Percentiles rank a stretch among this genome's conserved stretches.
These are phyloP conservation scores for Drosophila rufa DNA, from an alignment of 1,140 invertebrate species.

Conservation along the genomic window DNA sequence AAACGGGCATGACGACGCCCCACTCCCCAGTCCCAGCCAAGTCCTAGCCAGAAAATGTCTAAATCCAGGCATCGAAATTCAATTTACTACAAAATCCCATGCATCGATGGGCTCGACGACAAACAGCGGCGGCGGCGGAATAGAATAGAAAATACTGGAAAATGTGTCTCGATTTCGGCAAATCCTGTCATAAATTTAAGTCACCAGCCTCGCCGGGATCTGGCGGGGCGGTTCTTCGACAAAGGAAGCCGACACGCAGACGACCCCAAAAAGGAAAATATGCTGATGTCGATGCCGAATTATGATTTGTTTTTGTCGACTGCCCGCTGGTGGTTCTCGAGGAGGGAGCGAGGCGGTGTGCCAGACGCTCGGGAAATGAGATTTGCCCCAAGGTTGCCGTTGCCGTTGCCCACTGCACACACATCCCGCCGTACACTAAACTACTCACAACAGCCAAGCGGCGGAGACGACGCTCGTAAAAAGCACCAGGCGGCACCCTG, in stretches of 20 bases:
- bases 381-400: constrained; percentile 64
- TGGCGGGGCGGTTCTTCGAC: constrained; percentile 8
- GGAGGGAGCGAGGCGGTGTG: not conserved
- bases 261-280: constrained; percentile 63
- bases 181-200: constrained; percentile 79
- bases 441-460: constrained; percentile 67
- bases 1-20: constrained; percentile 31
- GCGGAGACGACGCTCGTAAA: constrained; percentile 62
- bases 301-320: constrained; percentile 79
- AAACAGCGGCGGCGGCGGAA: constrained; percentile 27
- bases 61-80: constrained; percentile 79
- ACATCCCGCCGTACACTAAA: constrained; percentile 18
- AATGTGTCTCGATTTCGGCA: constrained; percentile 73
- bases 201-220: constrained; percentile 15
- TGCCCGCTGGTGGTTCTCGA: not conserved
- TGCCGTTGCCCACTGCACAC: constrained; percentile 3
- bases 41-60: constrained; percentile 32
- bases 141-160: constrained; percentile 72
- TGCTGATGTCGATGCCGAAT: constrained; percentile 81
- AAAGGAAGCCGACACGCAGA: constrained; percentile 60
- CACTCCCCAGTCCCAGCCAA: not conserved
- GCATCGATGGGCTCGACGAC: constrained; percentile 54
- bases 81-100: constrained; percentile 81
- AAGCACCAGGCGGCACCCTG: constrained; percentile 60
- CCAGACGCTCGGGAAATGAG: constrained; percentile 52